A percentile compares a stretch with the other conserved stretches of the same genome.
Conservation (phyloP, 2,797 vertebrate species). For the Parambassis ranga region DNA sequence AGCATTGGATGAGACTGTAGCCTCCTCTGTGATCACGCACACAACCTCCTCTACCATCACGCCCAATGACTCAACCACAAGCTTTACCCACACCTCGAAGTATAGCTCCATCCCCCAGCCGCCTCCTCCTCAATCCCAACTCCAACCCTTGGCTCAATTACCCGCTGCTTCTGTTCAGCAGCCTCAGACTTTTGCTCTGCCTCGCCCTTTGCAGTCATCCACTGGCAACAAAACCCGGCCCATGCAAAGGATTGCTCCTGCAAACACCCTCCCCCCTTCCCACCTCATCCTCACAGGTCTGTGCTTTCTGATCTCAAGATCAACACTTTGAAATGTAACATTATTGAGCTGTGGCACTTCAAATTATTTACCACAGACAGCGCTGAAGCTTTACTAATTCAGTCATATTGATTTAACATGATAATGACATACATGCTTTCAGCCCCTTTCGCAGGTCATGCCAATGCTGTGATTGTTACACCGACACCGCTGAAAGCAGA, state of each 20-base stretch:
- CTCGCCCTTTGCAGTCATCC: conserved; percentile 79
- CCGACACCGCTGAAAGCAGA: conserved; percentile 88
- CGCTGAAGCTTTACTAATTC: neutral
- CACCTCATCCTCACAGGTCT: conserved; percentile 87
- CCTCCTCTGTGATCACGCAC: conserved; percentile 83
- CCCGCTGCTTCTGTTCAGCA: conserved; percentile 53
- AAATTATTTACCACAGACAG: conserved; percentile 28
- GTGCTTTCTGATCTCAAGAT: conserved; percentile 33
- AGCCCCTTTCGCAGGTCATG: conserved; percentile 85
- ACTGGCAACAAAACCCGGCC: conserved; percentile 81
- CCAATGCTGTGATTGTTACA: conserved; percentile 89
- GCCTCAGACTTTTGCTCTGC: conserved; percentile 82
- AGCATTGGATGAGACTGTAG: conserved; percentile 56
- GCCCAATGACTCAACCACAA: conserved; percentile 79
- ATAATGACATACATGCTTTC: conserved; percentile 11
- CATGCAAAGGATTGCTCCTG: conserved; percentile 87
- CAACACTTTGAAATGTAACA: neutral
- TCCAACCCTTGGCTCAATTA: conserved; percentile 76
- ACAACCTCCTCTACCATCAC: conserved; percentile 83
- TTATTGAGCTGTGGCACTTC: neutral
- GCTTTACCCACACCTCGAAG: conserved; percentile 84
- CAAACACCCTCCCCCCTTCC: conserved; percentile 78
- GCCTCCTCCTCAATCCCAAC: conserved; percentile 63
- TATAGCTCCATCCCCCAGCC: conserved; percentile 67
- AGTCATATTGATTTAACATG: neutral